Conservation (phyloP, 2,888 invertebrate genomes). For the Trachelus tabidus region DNA sequence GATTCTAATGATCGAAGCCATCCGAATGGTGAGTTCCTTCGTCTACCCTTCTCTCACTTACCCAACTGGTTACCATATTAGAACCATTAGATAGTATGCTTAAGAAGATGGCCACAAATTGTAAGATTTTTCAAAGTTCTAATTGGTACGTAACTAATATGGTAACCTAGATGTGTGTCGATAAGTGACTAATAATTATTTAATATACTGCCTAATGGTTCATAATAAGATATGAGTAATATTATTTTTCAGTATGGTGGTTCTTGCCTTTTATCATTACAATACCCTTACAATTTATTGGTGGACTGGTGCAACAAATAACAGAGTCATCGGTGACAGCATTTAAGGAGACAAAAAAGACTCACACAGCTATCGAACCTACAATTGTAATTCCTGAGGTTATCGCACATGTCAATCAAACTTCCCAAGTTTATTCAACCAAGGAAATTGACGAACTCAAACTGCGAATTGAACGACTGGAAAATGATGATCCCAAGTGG, state of each 20-base stretch:
- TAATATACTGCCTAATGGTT: background rate
- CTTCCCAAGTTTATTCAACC: background rate
- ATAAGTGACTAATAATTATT: background rate
- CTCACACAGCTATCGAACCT: background rate
- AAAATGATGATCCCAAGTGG: slow-evolving; percentile 34
- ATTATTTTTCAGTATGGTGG: slow-evolving; percentile 49
- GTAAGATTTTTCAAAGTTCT: background rate
- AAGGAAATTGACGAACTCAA: background rate
- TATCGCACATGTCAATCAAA: background rate
- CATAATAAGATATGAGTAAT: background rate
- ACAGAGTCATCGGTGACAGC: background rate
- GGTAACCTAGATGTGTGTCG: background rate
- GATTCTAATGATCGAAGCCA: slow-evolving; percentile 38
- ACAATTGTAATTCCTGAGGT: background rate
- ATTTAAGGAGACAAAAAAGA: background rate
- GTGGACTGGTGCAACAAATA: background rate
- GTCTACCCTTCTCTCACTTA: slow-evolving; percentile 65
- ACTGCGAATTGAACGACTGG: slow-evolving; percentile 42
- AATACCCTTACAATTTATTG: background rate
- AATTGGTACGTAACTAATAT: background rate
- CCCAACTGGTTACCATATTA: slow-evolving; percentile 31
- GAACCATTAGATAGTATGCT: background rate
- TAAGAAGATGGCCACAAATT: background rate
- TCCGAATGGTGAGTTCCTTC: slow-evolving; percentile 63
- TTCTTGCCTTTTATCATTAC: slow-evolving; percentile 21